Base-by-base conservation (phyloP, 2,113 vertebrate species). In the Myanophis thanlyinensis region DNA sequence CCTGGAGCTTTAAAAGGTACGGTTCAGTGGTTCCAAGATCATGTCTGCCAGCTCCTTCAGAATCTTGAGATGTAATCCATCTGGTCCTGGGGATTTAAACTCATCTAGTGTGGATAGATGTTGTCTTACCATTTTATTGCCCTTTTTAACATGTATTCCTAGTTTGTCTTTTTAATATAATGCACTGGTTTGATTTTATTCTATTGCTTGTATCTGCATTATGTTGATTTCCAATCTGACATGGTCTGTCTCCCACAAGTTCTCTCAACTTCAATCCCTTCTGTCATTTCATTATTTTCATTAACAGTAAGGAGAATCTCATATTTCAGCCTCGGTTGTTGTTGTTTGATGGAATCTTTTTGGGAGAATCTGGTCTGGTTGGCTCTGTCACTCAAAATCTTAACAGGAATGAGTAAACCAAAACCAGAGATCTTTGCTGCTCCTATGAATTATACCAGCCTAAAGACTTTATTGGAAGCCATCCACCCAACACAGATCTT, bases 261-360 rank as follows among this genome's bases (percentile, higher is more conserved):
- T 30, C 56, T 10, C 7, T 4, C 56, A 62, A 62, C 56, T 62
- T 59, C 9, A 62, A 62, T 62, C 56, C 56, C 27, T 62, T 62
- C 3, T 30, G 12, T 62, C 56, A 30, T 62, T 62, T 62, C 56
- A 62, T 62, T 23, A 12, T 85, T 25, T 53, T 23, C 1, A 20
- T 46, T 73, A 73, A 73, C n/a, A 73, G 67, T 35, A 15, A 73
- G 5, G n/a, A 23, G 10, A 23, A 85, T 67, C 12, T 90, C 56
- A 47, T 73, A 22, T 90, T 91, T 80, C 51, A 80, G 40, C 84
- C 46, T 59, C 18, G 4, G 47, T 73, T 73, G n/a, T 73, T 73
- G n/a, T 73, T 73, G 30, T 73, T 73, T 73, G 52, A 88, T 93
- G 93, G 93, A 91, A 91, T n/a, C n/a, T 51, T 52, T 89, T 91